phyloP scores from a whole-genome alignment of 92 coral and sea anemone species.

The Epizoanthus rinbou region DNA sequence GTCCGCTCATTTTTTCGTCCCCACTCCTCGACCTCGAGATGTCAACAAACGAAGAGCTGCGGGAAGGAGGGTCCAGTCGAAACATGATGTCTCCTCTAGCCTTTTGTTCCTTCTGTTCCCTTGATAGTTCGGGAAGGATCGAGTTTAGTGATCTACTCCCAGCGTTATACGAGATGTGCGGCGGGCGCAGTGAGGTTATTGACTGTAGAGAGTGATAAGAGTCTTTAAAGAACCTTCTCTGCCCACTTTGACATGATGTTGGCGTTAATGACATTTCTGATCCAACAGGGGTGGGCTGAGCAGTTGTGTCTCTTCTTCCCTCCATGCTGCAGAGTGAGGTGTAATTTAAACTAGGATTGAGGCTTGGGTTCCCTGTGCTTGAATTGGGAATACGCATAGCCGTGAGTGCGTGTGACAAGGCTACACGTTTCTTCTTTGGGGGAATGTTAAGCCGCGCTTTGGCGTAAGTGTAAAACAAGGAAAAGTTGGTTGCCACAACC shows the following conservation, averaged over 20 bases:
- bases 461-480: conserved; percentile 94
- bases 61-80: conserved; percentile 62
- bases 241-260: conserved; percentile 37
- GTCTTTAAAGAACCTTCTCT: conserved; percentile 54
- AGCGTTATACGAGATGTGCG: conserved; percentile 25
- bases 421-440: conserved; percentile 81
- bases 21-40: conserved; percentile 43
- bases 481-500: conserved; percentile 95
- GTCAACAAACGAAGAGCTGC: conserved; percentile 65
- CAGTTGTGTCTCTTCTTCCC: conserved; percentile 49
- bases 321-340: conserved; percentile 81
- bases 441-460: conserved; percentile 98
- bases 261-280: conserved; percentile 46
- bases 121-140: conserved; percentile 51
- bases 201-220: conserved; percentile 64
- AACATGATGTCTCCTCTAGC: conserved; percentile 53
- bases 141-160: conserved; percentile 73
- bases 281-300: conserved; percentile 35
- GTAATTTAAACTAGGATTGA: conserved; percentile 49
- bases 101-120: conserved; percentile 39
- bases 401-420: conserved; percentile 90
- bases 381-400: conserved; percentile 81
- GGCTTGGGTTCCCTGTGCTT: conserved; percentile 26
- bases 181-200: conserved; percentile 51
- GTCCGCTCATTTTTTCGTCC: background rate